A percentile compares a stretch with the other conserved stretches of the same genome.
phyloP scores from a whole-genome alignment of 1,140 invertebrate genomes.

The Cyphomyrmex costatus region DNA sequence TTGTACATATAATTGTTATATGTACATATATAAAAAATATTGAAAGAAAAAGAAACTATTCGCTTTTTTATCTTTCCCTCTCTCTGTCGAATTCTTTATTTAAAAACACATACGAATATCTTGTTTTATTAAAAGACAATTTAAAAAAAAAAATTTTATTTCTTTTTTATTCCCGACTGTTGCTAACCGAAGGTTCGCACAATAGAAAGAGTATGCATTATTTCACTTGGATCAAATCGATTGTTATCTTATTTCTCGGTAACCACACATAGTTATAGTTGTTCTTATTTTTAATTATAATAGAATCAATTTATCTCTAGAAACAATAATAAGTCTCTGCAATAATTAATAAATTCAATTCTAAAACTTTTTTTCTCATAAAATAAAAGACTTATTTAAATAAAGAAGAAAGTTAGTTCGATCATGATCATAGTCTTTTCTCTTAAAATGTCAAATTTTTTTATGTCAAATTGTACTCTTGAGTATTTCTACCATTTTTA shows the following conservation, averaged over 20 bases:
- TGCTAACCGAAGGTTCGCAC: too few species aligned
- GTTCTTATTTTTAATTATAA: background rate
- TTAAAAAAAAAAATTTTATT: background rate
- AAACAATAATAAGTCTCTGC: conserved; percentile 4
- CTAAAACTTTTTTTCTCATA: background rate
- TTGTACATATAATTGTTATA: background rate
- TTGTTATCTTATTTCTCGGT: too few species aligned
- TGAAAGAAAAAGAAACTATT: background rate
- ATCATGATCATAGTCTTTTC: background rate
- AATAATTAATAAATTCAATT: background rate
- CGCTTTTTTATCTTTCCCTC: too few species aligned
- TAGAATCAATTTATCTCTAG: background rate
- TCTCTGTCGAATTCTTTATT: background rate
- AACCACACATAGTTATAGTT: too few species aligned
- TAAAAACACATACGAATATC: conserved; percentile 1
- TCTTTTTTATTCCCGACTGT: background rate
- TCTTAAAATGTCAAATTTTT: conserved; percentile 20
- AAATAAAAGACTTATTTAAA: background rate
- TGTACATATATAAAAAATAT: background rate
- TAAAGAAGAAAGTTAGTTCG: background rate
- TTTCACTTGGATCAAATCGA: too few species aligned
- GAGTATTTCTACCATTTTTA: background rate
- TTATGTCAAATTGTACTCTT: background rate
- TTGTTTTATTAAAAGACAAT: background rate
- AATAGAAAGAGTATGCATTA: too few species aligned